phyloP scores from a whole-genome alignment of 2,113 vertebrate species.

The Phodopus roborovskii region DNA sequence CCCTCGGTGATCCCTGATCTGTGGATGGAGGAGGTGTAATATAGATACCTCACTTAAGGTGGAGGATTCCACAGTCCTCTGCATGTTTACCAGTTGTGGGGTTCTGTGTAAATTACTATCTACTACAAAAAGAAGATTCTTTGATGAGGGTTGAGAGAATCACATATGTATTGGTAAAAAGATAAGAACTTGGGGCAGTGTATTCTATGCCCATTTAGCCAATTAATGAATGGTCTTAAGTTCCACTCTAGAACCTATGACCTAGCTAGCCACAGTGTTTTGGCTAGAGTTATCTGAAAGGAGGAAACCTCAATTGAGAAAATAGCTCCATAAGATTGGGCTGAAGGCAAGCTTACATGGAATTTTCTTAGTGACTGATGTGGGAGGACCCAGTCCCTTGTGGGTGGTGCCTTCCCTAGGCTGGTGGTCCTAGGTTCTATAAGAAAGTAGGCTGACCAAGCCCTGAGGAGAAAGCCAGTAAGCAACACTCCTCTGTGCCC shows the following conservation, averaged over 20 bases:
- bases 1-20: not conserved
- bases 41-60: not conserved
- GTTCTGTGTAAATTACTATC: not conserved
- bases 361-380: not conserved
- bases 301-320: not conserved
- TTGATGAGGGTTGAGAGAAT: not conserved
- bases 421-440: too few relatives aligned
- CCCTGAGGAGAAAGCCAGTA: too few relatives aligned
- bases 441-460: too few relatives aligned
- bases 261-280: not conserved
- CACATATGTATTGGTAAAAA: not conserved
- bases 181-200: not conserved
- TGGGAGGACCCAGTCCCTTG: too few relatives aligned
- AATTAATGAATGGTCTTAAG: not conserved
- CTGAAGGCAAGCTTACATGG: not conserved
- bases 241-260: not conserved
- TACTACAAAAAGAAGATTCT: not conserved
- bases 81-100: not conserved
- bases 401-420: too few relatives aligned
- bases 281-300: not conserved
- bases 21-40: not conserved
- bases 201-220: not conserved
- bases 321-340: not conserved
- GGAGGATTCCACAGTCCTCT: not conserved
- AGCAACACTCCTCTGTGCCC: too few relatives aligned